These are phyloP conservation scores for Stratiomys singularior DNA, from an alignment of 2,888 invertebrate species.

Conservation along the genomic window DNA sequence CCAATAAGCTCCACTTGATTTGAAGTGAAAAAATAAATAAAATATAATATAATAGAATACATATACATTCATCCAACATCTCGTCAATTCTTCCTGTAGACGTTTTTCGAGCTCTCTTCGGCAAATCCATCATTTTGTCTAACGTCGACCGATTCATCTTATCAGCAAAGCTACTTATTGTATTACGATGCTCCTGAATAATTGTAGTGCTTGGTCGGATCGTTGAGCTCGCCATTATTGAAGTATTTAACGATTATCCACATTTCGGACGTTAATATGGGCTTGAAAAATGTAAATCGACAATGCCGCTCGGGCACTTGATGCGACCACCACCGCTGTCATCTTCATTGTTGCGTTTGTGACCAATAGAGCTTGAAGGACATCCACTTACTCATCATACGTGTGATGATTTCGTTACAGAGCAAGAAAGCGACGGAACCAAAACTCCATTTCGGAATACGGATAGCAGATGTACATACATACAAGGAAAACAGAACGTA, in stretches of 20 bases:
- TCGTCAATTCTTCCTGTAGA: too few species aligned
- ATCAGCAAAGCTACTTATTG: background rate
- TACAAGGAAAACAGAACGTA: background rate
- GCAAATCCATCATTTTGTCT: background rate
- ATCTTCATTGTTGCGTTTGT: background rate
- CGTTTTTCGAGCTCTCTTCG: too few species aligned
- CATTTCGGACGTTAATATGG: background rate
- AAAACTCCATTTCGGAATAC: background rate
- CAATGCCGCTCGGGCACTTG: too few species aligned
- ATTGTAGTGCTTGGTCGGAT: background rate
- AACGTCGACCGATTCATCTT: background rate
- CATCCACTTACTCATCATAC: background rate
- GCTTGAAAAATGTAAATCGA: too few species aligned
- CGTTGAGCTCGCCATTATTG: conserved; percentile 2
- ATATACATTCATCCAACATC: too few species aligned
- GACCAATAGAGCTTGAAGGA: background rate
- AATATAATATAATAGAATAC: too few species aligned
- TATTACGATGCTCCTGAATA: background rate
- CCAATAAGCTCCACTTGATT: too few species aligned
- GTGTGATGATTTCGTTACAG: background rate
- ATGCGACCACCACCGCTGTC: background rate
- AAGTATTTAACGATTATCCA: conserved; percentile 25
- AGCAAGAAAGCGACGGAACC: too few species aligned
- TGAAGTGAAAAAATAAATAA: too few species aligned
- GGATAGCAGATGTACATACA: background rate